Evolutionary conservation across 2,888 invertebrate species (phyloP).

Genomic region (Timandra comae): DNA sequence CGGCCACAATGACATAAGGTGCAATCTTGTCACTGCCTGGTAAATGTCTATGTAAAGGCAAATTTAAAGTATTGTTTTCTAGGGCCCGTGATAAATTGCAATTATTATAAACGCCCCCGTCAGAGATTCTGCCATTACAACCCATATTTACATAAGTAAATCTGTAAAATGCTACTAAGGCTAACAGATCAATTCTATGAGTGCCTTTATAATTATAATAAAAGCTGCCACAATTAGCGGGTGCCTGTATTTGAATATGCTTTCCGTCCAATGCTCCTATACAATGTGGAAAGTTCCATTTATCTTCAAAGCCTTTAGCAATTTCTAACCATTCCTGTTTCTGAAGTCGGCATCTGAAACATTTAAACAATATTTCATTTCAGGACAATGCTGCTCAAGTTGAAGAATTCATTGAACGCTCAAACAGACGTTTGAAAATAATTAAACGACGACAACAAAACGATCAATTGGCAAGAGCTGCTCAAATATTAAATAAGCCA

Average conservation of each 20-base stretch:
- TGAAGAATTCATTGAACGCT: too few relatives aligned
- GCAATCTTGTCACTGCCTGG: too few relatives aligned
- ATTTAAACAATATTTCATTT: too few relatives aligned
- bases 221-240: conserved; percentile 8
- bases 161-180: conserved; percentile 9
- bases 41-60: too few relatives aligned
- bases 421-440: too few relatives aligned
- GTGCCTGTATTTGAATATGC: conserved; percentile 15
- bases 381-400: too few relatives aligned
- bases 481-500: too few relatives aligned
- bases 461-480: too few relatives aligned
- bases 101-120: conserved; percentile 19
- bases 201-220: conserved; percentile 4
- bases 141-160: conserved; percentile 17
- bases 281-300: conserved; percentile 13
- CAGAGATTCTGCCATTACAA: conserved; percentile 15
- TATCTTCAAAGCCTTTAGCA: conserved; percentile 11
- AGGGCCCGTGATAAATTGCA: conserved; percentile 4
- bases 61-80: too few relatives aligned
- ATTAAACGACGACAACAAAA: too few relatives aligned
- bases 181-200: conserved; percentile 6
- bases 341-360: conserved; percentile 15
- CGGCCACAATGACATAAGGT: too few relatives aligned
- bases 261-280: conserved; percentile 18
- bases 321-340: conserved; percentile 12